phyloP scores from a whole-genome alignment of 92 coral and sea anemone species.

The Porites divaricata region DNA sequence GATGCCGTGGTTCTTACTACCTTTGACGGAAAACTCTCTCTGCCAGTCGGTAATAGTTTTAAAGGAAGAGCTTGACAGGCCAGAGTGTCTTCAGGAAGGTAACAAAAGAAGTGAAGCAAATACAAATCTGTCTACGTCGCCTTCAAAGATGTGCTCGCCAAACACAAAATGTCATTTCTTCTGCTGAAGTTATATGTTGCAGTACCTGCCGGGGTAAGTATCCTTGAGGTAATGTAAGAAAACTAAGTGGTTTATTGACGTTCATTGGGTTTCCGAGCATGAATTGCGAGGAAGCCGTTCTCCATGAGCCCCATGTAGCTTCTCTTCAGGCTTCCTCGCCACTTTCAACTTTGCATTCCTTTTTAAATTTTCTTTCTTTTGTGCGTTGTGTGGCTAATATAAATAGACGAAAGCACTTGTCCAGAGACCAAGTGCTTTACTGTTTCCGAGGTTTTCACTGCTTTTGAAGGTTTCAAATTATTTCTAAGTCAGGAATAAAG shows the following conservation, averaged over 20 bases:
- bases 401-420: no score
- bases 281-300: neutral
- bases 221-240: neutral
- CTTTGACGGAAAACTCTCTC: constrained; percentile 36
- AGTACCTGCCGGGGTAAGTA: constrained; percentile 43
- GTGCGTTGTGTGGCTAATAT: no score
- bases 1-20: constrained; percentile 37
- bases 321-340: neutral
- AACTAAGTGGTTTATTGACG: constrained; percentile 9
- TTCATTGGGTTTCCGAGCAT: neutral
- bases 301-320: neutral
- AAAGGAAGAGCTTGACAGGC: constrained; percentile 28
- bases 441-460: no score
- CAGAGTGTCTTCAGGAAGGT: constrained; percentile 22
- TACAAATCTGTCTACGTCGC: constrained; percentile 47
- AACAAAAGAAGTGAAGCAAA: constrained; percentile 35
- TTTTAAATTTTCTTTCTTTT: no score
- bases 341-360: no score
- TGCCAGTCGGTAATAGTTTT: constrained; percentile 50
- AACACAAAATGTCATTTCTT: constrained; percentile 42
- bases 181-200: constrained; percentile 33
- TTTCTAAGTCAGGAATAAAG: no score
- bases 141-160: constrained; percentile 11
- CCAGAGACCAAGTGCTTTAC: no score
- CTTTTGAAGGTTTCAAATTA: no score